Conservation (phyloP, 2,888 invertebrate species). For the Malacosoma neustria region DNA sequence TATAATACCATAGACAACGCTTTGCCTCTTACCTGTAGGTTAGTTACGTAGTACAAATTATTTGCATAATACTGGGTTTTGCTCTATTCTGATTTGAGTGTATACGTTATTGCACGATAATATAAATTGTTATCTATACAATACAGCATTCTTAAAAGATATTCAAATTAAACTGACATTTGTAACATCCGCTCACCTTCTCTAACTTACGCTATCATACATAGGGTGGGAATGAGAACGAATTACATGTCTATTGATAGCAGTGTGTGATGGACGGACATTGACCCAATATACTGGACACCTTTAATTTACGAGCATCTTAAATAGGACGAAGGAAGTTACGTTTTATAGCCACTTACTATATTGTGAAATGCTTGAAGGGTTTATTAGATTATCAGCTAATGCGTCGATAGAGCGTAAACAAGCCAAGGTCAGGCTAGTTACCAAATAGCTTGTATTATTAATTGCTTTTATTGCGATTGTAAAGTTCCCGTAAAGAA, state of each 20-base stretch:
- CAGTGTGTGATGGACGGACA: conserved; percentile 50
- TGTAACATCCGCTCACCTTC: conserved; percentile 11
- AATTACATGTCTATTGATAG: conserved; percentile 50
- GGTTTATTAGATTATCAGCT: not conserved
- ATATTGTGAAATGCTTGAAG: not conserved
- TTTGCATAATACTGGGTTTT: too few species aligned
- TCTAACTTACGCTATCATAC: conserved; percentile 10
- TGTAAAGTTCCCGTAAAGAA: too few species aligned
- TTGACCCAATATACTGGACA: conserved; percentile 28
- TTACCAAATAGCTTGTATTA: too few species aligned
- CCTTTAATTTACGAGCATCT: conserved; percentile 4
- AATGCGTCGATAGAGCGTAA: not conserved
- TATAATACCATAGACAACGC: too few species aligned
- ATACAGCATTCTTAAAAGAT: too few species aligned
- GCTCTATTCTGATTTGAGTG: too few species aligned
- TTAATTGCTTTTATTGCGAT: too few species aligned
- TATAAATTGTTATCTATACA: too few species aligned
- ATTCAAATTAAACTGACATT: too few species aligned
- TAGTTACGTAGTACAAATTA: too few species aligned
- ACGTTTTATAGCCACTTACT: conserved; percentile 3
- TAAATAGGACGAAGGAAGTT: not conserved
- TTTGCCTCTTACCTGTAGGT: too few species aligned
- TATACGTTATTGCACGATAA: too few species aligned
- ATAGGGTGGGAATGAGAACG: conserved; percentile 35
- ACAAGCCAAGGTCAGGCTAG: not conserved